Base-by-base conservation (phyloP, 1,140 invertebrate species). In the Hormaphis cornu region DNA sequence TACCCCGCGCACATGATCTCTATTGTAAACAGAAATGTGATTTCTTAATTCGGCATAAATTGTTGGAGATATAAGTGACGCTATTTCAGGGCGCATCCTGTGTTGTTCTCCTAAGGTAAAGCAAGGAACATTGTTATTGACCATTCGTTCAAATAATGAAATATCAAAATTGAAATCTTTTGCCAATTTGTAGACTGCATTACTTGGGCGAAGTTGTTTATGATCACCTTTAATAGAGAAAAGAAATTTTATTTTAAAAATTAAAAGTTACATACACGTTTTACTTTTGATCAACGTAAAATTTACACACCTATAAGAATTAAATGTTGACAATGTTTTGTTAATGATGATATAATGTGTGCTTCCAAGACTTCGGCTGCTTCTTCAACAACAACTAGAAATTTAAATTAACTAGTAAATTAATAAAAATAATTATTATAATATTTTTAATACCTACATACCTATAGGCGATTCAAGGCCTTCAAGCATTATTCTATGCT, bases 321-420 rank as follows among this genome's bases (percentile, higher is more conserved):
- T 0, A 93, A 79, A 76, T 94, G 92, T 76, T 93, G 73, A 71
- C 88, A 89, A 48, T 81, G 73, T 33, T 81, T 76, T n/a, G 86
- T 87, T 9, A 95, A 77, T 28, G 87, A 83, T 12, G 86, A 82
- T 1, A 91, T 74, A 30, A 90, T 85, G 74, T 91, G 89, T 14
- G 85, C 78, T 75, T 93, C 91, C 30, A 91, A 77, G 12, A 91
- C 86, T 81, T 93, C 90, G 2, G 89, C 90, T 0, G 91, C 90
- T 80, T 93, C 91, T 79, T 93, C 90, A 18, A 93, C 85, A 35
- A 93, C 83, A 0, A 88, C 84, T 83, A 75, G 1, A 71, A 71
- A 54, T 54, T 53, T 12, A 26, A 26, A 35, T 40, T 35, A 10
- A 59, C 6, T 22, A 20, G 20, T 28, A 63, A 20, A 22, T 16